A percentile compares a stretch with the other conserved stretches of the same genome.
Evolutionary conservation across 2,888 invertebrate species (phyloP).

Genomic region (Apomyelois bistriatella): DNA sequence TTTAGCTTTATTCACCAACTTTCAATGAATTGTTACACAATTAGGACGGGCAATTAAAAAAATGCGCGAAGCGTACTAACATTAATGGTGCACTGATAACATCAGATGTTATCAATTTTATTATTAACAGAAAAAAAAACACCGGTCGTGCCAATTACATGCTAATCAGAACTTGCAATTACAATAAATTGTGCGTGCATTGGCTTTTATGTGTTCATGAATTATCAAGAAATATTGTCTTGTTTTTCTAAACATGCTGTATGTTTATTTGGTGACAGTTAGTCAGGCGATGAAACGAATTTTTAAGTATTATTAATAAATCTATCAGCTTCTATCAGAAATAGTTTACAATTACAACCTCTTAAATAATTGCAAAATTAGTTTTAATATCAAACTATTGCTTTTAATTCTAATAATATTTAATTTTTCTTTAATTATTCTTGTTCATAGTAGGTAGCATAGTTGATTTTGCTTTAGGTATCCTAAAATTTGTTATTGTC

Average conservation of each 20-base stretch:
- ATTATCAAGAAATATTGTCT: constrained; percentile 18
- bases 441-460: no score
- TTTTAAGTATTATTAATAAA: no score
- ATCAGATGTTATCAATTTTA: constrained; percentile 41
- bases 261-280: neutral
- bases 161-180: constrained; percentile 61
- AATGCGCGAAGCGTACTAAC: constrained; percentile 25
- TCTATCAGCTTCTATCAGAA: no score
- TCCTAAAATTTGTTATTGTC: no score
- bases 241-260: neutral
- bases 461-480: no score
- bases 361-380: no score
- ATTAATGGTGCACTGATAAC: constrained; percentile 28
- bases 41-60: constrained; percentile 17
- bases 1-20: neutral
- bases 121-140: constrained; percentile 46
- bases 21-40: neutral
- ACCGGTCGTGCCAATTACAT: constrained; percentile 52
- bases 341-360: no score
- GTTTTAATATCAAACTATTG: no score
- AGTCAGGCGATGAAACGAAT: neutral
- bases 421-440: no score
- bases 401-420: no score
- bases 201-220: constrained; percentile 35
- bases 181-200: constrained; percentile 37